phyloP scores from a whole-genome alignment of 2,797 vertebrate species.

The Leptatherina wallacei region DNA sequence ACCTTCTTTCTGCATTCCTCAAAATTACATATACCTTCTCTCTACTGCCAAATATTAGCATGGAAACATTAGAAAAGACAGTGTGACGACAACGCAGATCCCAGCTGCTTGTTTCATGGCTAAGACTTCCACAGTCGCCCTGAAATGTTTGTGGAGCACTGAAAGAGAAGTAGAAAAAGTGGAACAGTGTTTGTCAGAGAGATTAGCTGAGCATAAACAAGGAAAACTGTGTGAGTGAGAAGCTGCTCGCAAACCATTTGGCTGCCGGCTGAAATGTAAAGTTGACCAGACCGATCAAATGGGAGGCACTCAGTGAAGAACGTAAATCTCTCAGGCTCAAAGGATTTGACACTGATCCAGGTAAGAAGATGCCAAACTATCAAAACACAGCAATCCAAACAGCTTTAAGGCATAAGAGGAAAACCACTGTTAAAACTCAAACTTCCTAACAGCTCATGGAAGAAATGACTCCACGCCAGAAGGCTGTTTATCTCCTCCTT shows the following conservation, averaged over 20 bases:
- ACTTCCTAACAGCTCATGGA: slow-evolving; percentile 60
- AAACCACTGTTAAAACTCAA: slow-evolving; percentile 56
- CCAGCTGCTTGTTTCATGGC: slow-evolving; percentile 19
- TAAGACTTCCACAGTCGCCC: neutral
- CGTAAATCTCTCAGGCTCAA: slow-evolving; percentile 56
- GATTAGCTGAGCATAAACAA: slow-evolving; percentile 66
- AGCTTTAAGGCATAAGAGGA: slow-evolving; percentile 47
- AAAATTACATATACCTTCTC: slow-evolving; percentile 33
- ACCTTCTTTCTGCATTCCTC: slow-evolving; percentile 40
- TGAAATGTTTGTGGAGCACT: slow-evolving; percentile 9
- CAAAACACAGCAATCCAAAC: slow-evolving; percentile 57
- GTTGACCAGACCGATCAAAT: slow-evolving; percentile 48
- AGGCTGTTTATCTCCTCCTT: slow-evolving; percentile 31
- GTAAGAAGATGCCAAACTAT: slow-evolving; percentile 68
- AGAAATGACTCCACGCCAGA: slow-evolving; percentile 57
- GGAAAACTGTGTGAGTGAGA: slow-evolving; percentile 36
- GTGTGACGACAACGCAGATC: slow-evolving; percentile 13
- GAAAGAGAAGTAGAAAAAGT: slow-evolving; percentile 44
- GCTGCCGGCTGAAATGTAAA: slow-evolving; percentile 43
- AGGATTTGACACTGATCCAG: slow-evolving; percentile 68
- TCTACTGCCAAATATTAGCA: slow-evolving; percentile 32
- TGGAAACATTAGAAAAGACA: slow-evolving; percentile 26
- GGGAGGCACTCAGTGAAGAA: slow-evolving; percentile 17
- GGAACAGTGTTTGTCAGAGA: slow-evolving; percentile 63
- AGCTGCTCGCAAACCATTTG: slow-evolving; percentile 41